Conservation (phyloP, 1,140 invertebrate genomes). For the Pentalonia nigronervosa region DNA sequence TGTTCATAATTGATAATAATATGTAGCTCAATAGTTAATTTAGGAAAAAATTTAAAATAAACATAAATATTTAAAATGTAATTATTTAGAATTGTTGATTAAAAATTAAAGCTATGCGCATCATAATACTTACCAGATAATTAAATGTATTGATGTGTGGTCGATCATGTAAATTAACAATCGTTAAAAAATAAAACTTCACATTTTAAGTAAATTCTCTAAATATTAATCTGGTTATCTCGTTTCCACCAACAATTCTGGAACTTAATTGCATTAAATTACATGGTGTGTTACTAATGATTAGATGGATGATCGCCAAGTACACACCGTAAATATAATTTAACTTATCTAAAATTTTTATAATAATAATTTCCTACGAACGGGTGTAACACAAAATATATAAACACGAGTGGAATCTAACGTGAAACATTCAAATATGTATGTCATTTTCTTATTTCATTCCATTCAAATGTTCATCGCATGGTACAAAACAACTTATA, state of each 20-base stretch:
- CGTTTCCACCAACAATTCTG: constrained; percentile 23
- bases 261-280: constrained; percentile 37
- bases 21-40: not conserved
- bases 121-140: not conserved
- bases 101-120: no score
- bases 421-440: not conserved
- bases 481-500: not conserved
- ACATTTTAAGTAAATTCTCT: not conserved
- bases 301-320: constrained; percentile 36
- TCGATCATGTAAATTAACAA: not conserved
- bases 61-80: not conserved
- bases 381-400: not conserved
- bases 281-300: constrained; percentile 38
- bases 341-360: constrained; percentile 15
- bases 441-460: not conserved
- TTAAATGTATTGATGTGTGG: not conserved
- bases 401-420: not conserved
- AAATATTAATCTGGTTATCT: not conserved
- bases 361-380: not conserved
- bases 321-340: constrained; percentile 14
- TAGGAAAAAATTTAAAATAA: not conserved
- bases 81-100: no score
- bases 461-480: not conserved
- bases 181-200: not conserved
- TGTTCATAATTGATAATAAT: not conserved